phyloP scores from a whole-genome alignment of 1,140 invertebrate genomes.

The Drosophila seguyi region DNA sequence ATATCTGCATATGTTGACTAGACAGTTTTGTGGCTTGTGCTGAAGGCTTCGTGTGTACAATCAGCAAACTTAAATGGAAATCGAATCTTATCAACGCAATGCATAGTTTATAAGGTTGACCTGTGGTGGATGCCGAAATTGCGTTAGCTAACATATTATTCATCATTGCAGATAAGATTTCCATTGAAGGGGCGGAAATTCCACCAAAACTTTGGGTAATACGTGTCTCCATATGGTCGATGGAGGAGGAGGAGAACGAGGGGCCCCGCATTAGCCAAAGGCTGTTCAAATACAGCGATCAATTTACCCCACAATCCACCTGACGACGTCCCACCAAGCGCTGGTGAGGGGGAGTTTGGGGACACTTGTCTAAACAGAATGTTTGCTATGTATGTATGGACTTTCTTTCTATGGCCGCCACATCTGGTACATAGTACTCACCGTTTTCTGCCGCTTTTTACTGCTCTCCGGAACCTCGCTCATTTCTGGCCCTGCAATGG shows the following conservation, averaged over 20 bases:
- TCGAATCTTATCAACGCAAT: slow-evolving; percentile 1
- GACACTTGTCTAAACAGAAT: slow-evolving; percentile 68
- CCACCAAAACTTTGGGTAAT: not conserved
- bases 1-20: slow-evolving; percentile 2
- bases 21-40: not conserved
- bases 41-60: not conserved
- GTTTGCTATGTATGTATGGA: not conserved
- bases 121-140: slow-evolving; percentile 15
- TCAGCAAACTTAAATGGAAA: not conserved
- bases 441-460: slow-evolving; percentile 77
- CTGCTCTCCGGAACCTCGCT: slow-evolving; percentile 72
- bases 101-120: not conserved
- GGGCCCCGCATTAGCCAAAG: slow-evolving; percentile 20
- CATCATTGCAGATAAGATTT: slow-evolving; percentile 24
- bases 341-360: not conserved
- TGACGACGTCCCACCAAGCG: not conserved
- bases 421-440: slow-evolving; percentile 36
- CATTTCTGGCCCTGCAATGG: slow-evolving; percentile 43
- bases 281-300: slow-evolving; percentile 32
- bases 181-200: slow-evolving; percentile 3
- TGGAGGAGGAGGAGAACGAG: no score
- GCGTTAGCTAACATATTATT: not conserved
- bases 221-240: slow-evolving; percentile 38
- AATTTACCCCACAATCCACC: slow-evolving; percentile 1
- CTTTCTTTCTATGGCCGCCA: slow-evolving; percentile 10